phyloP scores from a whole-genome alignment of 1,140 invertebrate genomes.

The Microplitis demolitor region DNA sequence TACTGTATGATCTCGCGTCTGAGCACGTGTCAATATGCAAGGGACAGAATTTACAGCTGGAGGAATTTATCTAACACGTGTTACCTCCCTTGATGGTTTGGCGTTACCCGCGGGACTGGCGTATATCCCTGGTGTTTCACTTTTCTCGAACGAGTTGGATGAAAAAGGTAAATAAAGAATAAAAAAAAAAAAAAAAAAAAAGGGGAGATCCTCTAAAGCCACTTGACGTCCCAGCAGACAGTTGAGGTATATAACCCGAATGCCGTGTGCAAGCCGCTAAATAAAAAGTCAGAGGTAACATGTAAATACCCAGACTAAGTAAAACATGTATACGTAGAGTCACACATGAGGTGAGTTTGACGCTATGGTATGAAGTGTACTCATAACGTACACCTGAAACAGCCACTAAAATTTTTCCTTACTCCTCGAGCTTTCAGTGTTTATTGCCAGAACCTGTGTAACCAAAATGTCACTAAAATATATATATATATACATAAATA shows the following conservation, averaged over 20 bases:
- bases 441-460: conserved; percentile 8
- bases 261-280: background rate
- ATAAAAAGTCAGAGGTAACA: conserved; percentile 12
- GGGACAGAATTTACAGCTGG: conserved; percentile 26
- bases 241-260: background rate
- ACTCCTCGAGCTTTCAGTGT: conserved; percentile 7
- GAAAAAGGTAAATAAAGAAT: conserved; percentile 39
- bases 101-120: conserved; percentile 21
- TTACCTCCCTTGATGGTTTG: conserved; percentile 23
- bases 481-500: background rate
- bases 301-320: conserved; percentile 7
- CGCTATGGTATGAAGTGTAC: background rate
- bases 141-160: conserved; percentile 31
- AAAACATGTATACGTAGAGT: background rate
- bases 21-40: conserved; percentile 39
- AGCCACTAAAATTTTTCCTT: conserved; percentile 11
- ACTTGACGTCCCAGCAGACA: conserved; percentile 2
- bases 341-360: background rate
- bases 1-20: conserved; percentile 1
- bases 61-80: conserved; percentile 32
- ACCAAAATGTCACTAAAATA: background rate
- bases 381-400: background rate
- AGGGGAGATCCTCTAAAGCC: conserved; percentile 15
- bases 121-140: conserved; percentile 17
- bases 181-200: too few species aligned